Percentiles rank a stretch among this genome's conserved stretches.
These are phyloP conservation scores for Aphidius colemani DNA, from an alignment of 2,888 invertebrate genomes.

Conservation along the genomic window DNA sequence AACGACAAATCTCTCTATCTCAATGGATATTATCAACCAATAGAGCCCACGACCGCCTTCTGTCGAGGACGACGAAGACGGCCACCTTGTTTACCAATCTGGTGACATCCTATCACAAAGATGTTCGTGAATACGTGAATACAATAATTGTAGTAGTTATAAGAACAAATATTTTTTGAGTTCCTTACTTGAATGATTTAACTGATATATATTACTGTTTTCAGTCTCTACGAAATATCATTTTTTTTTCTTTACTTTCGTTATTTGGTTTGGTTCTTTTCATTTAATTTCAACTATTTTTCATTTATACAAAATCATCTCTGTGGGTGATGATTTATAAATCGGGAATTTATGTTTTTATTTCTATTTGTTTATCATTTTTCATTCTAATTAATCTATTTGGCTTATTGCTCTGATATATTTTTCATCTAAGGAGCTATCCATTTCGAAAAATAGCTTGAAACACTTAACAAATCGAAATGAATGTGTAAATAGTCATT, in stretches of 20 bases:
- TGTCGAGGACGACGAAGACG: conserved; percentile 99
- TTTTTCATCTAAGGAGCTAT: too few relatives aligned
- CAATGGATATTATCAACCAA: conserved; percentile 44
- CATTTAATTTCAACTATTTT: not conserved
- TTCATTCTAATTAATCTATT: too few relatives aligned
- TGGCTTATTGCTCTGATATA: too few relatives aligned
- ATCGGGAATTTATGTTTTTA: too few relatives aligned
- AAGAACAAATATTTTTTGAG: conserved; percentile 38
- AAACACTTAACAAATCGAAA: too few relatives aligned
- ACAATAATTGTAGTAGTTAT: conserved; percentile 61
- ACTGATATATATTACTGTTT: conserved; percentile 26
- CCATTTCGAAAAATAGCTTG: too few relatives aligned
- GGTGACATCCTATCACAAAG: conserved; percentile 99
- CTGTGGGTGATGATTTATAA: too few relatives aligned
- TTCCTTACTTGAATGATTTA: conserved; percentile 1
- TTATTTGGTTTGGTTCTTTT: conserved; percentile 15
- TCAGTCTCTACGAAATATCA: not conserved
- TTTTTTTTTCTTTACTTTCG: conserved; percentile 13
- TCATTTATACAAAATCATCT: too few relatives aligned
- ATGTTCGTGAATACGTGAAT: conserved; percentile 89
- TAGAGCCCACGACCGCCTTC: conserved; percentile 88
- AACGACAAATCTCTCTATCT: conserved; percentile 28
- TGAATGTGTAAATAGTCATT: too few relatives aligned
- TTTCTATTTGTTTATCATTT: not conserved
- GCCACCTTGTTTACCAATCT: conserved; percentile 98